Evolutionary conservation across 2,113 vertebrate species (phyloP), one percentile per base, ranked within the genome.

Genomic region (Otolemur garnettii): DNA sequence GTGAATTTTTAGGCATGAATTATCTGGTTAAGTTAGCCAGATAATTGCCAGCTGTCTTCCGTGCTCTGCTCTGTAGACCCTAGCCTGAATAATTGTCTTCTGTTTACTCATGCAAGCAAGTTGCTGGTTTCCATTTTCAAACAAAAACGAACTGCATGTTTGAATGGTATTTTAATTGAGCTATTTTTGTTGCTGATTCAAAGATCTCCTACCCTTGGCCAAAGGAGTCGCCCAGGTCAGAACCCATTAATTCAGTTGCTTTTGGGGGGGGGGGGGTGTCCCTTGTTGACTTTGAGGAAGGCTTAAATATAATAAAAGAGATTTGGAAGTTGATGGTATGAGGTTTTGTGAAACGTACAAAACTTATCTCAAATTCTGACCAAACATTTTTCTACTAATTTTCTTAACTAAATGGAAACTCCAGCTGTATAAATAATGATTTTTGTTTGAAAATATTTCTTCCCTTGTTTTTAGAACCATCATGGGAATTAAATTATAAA

Each of bases 351-450:
- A 87, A 95, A 90, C 72, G 28, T 82, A 79, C 28, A 87, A 82
- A 97, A 96, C 80, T 72, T 80, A 94, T 81, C 91, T 96, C 82
- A 62, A 62, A 95, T 94, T 96, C 92, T 88, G 66, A 96, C 91
- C 87, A 93, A 89, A 95, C 33, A 66, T 96, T 93, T 97, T 91
- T 95, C 59, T 96, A 35, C 86, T 97, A 84, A 96, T 97, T 97
- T 97, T 96, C 62, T 91, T 96, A 96, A 93, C 94, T 77, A 93
- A 98, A 95, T 96, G 87, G 64, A 87, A 95, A 96, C 55, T 87
- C 95, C 97, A 97, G 96, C 97, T 97, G 97, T 97, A 97, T 95
- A 97, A 97, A 96, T 97, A 97, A 95, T 96, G 96, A 95, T 95
- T 97, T 96, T 97, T 96, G 85, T 97, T 97, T 98, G 95, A 93